Evolutionary conservation across 2,113 vertebrate genomes (phyloP).

Genomic region (Alouatta palliata): DNA sequence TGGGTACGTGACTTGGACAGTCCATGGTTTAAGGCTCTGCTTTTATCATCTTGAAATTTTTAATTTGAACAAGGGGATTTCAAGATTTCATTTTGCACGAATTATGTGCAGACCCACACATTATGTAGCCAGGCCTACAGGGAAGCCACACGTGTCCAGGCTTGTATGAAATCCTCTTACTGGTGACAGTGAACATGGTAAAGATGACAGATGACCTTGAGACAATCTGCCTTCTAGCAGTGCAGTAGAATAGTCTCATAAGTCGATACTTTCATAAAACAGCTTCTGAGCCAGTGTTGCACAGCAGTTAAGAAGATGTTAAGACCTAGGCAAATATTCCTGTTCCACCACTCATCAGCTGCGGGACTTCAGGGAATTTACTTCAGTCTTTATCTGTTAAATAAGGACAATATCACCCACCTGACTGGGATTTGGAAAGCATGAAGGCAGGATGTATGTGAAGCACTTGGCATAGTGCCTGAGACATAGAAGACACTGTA

Average conservation of each 20-base stretch:
- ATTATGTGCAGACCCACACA: not conserved
- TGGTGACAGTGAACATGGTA: not conserved
- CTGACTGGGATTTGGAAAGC: not conserved
- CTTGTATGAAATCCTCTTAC: not conserved
- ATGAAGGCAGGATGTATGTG: not conserved
- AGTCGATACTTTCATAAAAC: not conserved
- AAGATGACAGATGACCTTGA: not conserved
- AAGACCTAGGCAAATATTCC: not conserved
- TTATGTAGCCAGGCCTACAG: not conserved
- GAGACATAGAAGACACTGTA: not conserved
- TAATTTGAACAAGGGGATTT: not conserved
- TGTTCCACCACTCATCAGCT: not conserved
- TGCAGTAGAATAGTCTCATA: not conserved
- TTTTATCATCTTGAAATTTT: not conserved
- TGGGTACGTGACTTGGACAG: rapidly evolving
- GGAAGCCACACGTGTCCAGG: not conserved
- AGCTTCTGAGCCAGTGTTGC: not conserved
- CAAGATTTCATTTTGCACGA: not conserved
- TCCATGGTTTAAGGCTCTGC: not conserved
- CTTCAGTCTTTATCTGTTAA: not conserved
- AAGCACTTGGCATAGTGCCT: not conserved
- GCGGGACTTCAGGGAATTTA: not conserved
- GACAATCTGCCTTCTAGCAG: not conserved
- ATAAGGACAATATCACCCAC: not conserved
- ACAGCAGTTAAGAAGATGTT: not conserved